Conservation (phyloP, 2,888 invertebrate species). For the Luperina testacea region DNA sequence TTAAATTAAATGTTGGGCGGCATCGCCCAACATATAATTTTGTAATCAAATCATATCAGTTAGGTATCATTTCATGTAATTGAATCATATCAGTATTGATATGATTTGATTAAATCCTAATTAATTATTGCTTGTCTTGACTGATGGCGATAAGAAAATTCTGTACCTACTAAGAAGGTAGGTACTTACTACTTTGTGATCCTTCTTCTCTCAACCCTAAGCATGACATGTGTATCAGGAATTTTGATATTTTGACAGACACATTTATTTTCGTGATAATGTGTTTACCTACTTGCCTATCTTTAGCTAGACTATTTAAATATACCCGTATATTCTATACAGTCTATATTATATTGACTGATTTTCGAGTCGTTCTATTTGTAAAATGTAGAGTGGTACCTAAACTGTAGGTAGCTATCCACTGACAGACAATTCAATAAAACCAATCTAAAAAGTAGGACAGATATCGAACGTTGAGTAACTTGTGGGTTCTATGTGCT, state of each 20-base stretch:
- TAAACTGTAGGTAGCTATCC: conserved; percentile 25
- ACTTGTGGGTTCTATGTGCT: conserved; percentile 55
- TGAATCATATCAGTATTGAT: not conserved
- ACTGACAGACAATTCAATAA: conserved; percentile 79
- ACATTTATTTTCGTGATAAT: not conserved
- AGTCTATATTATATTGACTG: not conserved
- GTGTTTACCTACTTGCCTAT: not conserved
- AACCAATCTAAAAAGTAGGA: conserved; percentile 82
- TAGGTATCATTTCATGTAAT: no score
- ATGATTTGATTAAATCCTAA: conserved; percentile 23
- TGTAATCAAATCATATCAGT: no score
- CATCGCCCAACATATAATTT: no score
- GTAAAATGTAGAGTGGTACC: conserved; percentile 61
- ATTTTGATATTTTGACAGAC: not conserved
- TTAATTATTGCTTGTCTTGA: conserved; percentile 22
- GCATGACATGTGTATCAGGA: not conserved
- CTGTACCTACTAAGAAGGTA: not conserved
- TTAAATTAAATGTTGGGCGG: not conserved
- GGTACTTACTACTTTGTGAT: not conserved
- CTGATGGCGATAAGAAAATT: conserved; percentile 5
- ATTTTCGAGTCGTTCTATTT: conserved; percentile 54
- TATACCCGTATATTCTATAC: not conserved
- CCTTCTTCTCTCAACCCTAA: no score
- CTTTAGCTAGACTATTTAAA: not conserved
- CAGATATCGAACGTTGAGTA: conserved; percentile 73